Percentiles rank a stretch among this genome's conserved stretches.
Evolutionary conservation across 64 coral and sea anemone species (phyloP).

Genomic region (Dendrophyllia cribrosa): DNA sequence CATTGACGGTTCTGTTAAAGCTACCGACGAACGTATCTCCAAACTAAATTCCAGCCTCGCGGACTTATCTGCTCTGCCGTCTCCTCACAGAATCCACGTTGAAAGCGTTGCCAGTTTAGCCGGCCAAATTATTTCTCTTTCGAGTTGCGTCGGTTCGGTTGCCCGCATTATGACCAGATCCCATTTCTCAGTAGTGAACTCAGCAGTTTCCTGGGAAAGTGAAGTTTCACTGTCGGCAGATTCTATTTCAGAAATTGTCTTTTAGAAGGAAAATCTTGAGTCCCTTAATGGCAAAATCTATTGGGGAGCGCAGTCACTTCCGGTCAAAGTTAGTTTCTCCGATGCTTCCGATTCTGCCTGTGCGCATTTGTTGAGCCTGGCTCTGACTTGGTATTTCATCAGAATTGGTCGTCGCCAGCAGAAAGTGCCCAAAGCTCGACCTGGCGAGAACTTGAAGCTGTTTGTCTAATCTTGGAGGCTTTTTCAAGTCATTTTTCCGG

Average conservation of each 20-base stretch:
- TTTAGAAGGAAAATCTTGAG: slow-evolving; percentile 36
- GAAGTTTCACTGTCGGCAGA: slow-evolving; percentile 15
- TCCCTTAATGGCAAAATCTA: slow-evolving; percentile 22
- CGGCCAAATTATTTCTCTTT: slow-evolving; percentile 65
- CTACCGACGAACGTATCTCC: slow-evolving; percentile 23
- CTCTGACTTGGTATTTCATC: slow-evolving; percentile 30
- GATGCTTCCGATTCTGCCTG: slow-evolving; percentile 45
- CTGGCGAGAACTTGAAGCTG: slow-evolving; percentile 41
- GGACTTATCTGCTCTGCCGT: background rate
- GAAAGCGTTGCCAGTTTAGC: slow-evolving; percentile 30
- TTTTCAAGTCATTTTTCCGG: background rate
- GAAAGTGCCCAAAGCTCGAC: slow-evolving; percentile 56
- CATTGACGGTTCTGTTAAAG: slow-evolving; percentile 21
- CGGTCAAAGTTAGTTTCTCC: slow-evolving; percentile 44
- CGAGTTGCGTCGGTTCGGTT: slow-evolving; percentile 36
- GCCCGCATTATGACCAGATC: slow-evolving; percentile 54
- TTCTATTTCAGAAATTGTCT: slow-evolving; percentile 31
- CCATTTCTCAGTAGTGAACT: slow-evolving; percentile 29
- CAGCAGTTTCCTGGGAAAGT: slow-evolving; percentile 24
- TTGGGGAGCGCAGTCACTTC: slow-evolving; percentile 6
- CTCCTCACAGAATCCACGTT: slow-evolving; percentile 33
- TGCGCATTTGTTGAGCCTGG: slow-evolving; percentile 18
- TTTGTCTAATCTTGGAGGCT: background rate
- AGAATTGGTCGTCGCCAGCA: slow-evolving; percentile 35
- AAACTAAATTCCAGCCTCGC: slow-evolving; percentile 9